Base-by-base conservation (phyloP, 1,140 invertebrate genomes). In the Eufriesea mexicana region DNA sequence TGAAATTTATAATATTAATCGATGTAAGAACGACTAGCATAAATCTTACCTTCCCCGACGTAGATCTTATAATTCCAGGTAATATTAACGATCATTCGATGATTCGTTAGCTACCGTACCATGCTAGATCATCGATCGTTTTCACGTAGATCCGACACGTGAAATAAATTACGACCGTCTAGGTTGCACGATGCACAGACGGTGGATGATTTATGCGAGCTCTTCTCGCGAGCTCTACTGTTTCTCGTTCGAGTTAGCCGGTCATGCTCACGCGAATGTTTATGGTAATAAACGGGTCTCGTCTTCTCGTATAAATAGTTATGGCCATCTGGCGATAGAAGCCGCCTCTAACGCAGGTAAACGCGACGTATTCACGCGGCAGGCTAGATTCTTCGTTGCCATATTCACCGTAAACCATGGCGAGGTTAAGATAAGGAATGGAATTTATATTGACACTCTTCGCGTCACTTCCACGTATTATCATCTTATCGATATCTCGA, bases 261-360 rank as follows among this genome's bases (percentile, higher is more conserved):
- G 45, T 55, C 47, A n/a, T n/a, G 61, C 47, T 51, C 20, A 4
- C 25, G 47, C 35, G 55, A 84, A 70, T 51, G 81, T 84, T 84
- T 86, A 74, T 62, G 61, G 23, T 45, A 61, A 79, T 70, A 68
- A 85, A 79, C 55, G 47, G 12, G 35, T 51, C 55, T 84, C 55
- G 51, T 61, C 80, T 71, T 66, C 12, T 35, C 42, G 74, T n/a
- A 42, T 64, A 70, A 68, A 84, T 84, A 84, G 47, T 57, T 54
- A 28, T 8, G 25, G 45, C 51, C 42, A 66, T 66, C 51, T 42
- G 28, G 42, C 55, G 49, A 66, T 66, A 42, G 9, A 35, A 23
- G 25, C 16, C 18, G 57, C n/a, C 57, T 42, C 35, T 20, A 14
- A 59, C 16, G 35, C 57, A 55, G 75, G 49, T 77, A 77, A 77